Evolutionary conservation across 2,113 vertebrate genomes (phyloP), one percentile per base, ranked within the genome.

Genomic region (Eudorcas thomsonii): DNA sequence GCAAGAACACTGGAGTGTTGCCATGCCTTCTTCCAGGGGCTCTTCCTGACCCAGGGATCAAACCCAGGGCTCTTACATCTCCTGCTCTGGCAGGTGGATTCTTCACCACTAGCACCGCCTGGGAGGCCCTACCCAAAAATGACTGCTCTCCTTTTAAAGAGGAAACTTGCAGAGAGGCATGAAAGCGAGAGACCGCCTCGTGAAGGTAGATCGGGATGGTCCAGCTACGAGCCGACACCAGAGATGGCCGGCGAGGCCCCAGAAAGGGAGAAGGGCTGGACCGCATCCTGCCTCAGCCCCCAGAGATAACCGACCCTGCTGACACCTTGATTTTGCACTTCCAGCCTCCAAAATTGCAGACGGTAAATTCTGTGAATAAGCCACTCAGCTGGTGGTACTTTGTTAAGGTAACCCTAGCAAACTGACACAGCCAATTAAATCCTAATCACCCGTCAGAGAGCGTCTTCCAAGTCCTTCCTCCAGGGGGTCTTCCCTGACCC

Each of bases 321-420:
- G 0, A 88, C 4, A 28, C 81, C 26, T 33, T 85, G 57, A 55
- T 23, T 57, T 57, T 8, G 85, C 28, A 36, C 36, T 17, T 82
- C 21, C 30, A 25, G 90, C 36, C 71, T 43, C 59, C 45, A 54
- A 52, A 52, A 43, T 11, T 94, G 54, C 26, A 28, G 50, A 28
- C 0, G 0, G 10, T 57, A 4, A 3, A 8, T 59, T 80, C 57
- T 80, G 21, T 1, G 28, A 21, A n/a, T 23, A 52, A 48, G 6
- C 19, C 11, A 30, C 26, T 45, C 15, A 28, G 2, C 21, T 16
- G 15, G 39, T 80, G 80, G 48, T 23, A 9, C 39, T 67, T 36
- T 28, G 55, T 83, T 16, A n/a, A n/a, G 39, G 82, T 8, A 48
- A 55, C 6, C 12, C 48, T 21, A 7, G 19, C 15, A 78, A 39